Evolutionary conservation across 2,888 invertebrate species (phyloP).

Genomic region (Drosophila macrothrix): DNA sequence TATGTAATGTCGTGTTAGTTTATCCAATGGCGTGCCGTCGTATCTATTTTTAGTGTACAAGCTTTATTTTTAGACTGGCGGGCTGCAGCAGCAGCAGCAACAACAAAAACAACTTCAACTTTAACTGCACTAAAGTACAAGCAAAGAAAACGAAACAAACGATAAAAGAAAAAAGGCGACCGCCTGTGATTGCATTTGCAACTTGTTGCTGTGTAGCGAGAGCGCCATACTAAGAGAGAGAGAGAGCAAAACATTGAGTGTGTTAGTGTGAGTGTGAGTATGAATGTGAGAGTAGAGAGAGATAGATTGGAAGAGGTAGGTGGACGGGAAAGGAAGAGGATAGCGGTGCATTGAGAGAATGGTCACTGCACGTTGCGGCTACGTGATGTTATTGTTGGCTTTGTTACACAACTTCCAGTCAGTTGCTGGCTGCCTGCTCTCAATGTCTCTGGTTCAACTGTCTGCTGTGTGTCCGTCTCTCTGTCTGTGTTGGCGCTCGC

Average conservation of each 20-base stretch:
- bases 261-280: background rate
- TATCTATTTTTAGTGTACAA: constrained; percentile 71
- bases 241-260: constrained; percentile 1
- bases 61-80: constrained; percentile 68
- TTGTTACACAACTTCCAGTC: constrained; percentile 69
- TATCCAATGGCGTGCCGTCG: constrained; percentile 68
- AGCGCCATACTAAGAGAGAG: constrained; percentile 17
- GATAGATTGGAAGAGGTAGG: constrained; percentile 18
- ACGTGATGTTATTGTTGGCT: constrained; percentile 71
- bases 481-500: constrained; percentile 6
- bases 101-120: constrained; percentile 59
- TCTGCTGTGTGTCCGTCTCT: constrained; percentile 1
- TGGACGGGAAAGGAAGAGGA: background rate
- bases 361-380: constrained; percentile 65
- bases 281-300: constrained; percentile 15
- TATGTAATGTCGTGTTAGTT: constrained; percentile 74
- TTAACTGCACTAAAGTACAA: constrained; percentile 58
- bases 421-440: constrained; percentile 20
- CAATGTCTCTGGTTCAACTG: constrained; percentile 11
- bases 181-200: constrained; percentile 54
- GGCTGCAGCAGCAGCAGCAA: constrained; percentile 13
- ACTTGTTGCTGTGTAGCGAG: constrained; percentile 70
- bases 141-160: constrained; percentile 29
- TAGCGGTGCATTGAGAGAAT: constrained; percentile 22
- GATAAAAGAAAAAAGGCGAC: constrained; percentile 26